Conservation (phyloP, 2,113 vertebrate species). For the Sceloporus tristichus region DNA sequence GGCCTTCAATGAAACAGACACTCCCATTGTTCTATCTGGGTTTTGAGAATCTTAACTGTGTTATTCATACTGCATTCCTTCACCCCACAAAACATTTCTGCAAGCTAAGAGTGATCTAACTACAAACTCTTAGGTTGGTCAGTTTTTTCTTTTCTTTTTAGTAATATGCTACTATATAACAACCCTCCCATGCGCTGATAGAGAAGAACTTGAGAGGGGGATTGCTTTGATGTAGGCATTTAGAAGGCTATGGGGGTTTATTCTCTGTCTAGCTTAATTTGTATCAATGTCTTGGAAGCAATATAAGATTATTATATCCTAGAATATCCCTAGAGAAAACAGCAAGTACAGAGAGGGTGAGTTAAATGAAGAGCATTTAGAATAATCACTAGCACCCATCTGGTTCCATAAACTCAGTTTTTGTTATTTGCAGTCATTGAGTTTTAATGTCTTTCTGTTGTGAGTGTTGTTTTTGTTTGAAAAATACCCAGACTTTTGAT, state of each 20-base stretch:
- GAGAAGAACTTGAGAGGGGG: not conserved
- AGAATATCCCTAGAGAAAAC: not conserved
- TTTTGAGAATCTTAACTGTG: not conserved
- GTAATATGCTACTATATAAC: not conserved
- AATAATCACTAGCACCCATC: not conserved
- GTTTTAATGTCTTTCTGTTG: not conserved
- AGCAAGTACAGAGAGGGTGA: not conserved
- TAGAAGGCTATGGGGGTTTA: not conserved
- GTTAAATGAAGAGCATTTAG: not conserved
- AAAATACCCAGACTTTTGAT: conserved; percentile 4
- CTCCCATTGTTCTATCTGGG: not conserved
- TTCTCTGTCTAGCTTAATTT: not conserved
- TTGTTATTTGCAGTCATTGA: not conserved
- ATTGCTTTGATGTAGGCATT: no score
- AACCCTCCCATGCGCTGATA: not conserved
- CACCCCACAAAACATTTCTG: not conserved
- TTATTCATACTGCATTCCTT: not conserved
- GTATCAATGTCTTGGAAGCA: not conserved
- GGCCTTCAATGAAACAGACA: not conserved
- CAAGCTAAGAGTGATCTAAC: not conserved
- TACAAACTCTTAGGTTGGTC: not conserved
- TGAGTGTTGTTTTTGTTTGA: not conserved
- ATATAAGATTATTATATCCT: not conserved
- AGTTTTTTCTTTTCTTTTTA: not conserved
- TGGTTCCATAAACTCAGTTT: not conserved